Evolutionary conservation across 2,113 vertebrate species (phyloP).

Genomic region (Carassius carassius): DNA sequence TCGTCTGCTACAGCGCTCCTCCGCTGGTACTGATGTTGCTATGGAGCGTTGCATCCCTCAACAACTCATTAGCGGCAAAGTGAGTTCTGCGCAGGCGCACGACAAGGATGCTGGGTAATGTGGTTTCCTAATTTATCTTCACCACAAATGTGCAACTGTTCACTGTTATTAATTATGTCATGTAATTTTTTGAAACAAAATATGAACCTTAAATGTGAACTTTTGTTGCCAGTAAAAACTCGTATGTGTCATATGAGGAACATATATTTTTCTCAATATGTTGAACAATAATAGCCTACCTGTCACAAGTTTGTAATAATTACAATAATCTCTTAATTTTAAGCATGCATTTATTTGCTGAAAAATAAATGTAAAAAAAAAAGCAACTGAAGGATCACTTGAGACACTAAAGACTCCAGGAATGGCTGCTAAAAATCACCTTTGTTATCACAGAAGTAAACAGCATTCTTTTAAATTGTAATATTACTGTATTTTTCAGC

Average conservation of each 20-base stretch:
- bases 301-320: not conserved
- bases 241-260: too few relatives aligned
- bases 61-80: constrained; percentile 68
- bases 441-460: too few relatives aligned
- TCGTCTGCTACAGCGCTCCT: constrained; percentile 34
- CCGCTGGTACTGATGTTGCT: constrained; percentile 76
- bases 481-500: too few relatives aligned
- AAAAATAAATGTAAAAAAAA: not conserved
- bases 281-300: not conserved
- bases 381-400: too few relatives aligned
- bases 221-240: too few relatives aligned
- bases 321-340: not conserved
- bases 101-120: constrained; percentile 67
- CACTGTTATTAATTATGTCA: too few relatives aligned
- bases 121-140: constrained; percentile 17
- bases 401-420: too few relatives aligned
- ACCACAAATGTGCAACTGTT: too few relatives aligned
- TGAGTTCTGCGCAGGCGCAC: constrained; percentile 65
- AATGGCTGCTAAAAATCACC: too few relatives aligned
- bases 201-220: too few relatives aligned
- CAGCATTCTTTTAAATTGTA: too few relatives aligned
- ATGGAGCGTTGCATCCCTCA: constrained; percentile 71
- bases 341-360: not conserved
- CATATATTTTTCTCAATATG: not conserved
- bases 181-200: too few relatives aligned